Conservation (phyloP, 2,113 vertebrate genomes). For the Odontesthes bonariensis region DNA sequence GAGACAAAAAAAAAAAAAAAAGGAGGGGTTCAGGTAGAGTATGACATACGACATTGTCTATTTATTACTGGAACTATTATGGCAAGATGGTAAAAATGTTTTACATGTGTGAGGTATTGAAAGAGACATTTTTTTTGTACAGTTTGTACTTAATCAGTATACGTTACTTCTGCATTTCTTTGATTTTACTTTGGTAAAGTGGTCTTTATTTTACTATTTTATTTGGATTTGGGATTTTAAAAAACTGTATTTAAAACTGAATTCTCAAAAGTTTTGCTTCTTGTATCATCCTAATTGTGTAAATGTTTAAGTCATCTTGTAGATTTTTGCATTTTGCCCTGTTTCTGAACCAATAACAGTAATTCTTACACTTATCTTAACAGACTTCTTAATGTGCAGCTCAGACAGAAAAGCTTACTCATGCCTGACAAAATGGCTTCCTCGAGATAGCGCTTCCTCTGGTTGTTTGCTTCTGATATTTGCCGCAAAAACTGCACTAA, state of each 20-base stretch:
- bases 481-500: not conserved
- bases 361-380: not conserved
- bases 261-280: not conserved
- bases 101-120: constrained; percentile 3
- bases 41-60: constrained; percentile 2
- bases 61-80: not conserved
- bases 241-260: not conserved
- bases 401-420: constrained; percentile 80
- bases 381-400: not conserved
- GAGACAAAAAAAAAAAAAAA: not conserved
- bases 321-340: not conserved
- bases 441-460: constrained; percentile 58
- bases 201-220: not conserved
- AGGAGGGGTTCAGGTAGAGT: constrained; percentile 59
- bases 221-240: not conserved
- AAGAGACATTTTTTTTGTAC: not conserved
- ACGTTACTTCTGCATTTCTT: not conserved
- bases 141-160: not conserved
- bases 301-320: not conserved
- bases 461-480: not conserved
- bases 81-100: not conserved
- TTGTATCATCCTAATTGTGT: not conserved
- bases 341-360: not conserved
- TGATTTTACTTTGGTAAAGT: not conserved
- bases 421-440: constrained; percentile 82